Conservation (phyloP, 2,113 vertebrate species). For the Bos indicus region DNA sequence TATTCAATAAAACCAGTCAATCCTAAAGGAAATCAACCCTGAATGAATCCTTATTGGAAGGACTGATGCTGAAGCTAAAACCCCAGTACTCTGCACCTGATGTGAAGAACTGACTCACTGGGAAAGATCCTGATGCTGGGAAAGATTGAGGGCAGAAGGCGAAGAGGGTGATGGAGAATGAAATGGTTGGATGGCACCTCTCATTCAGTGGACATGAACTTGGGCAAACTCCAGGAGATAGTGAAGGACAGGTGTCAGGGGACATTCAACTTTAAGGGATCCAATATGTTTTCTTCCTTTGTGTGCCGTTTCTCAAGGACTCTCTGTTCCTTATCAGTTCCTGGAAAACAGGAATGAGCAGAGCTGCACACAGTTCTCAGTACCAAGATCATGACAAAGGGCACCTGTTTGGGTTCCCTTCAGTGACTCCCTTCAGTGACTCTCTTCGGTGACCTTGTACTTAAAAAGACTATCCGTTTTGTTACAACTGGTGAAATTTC, state of each 20-base stretch:
- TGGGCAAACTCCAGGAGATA: not conserved
- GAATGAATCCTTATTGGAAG: not conserved
- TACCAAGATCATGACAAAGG: too few species aligned
- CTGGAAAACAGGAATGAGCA: too few species aligned
- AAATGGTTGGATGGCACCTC: not conserved
- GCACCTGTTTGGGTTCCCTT: too few species aligned
- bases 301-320: too few species aligned
- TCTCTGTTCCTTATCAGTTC: too few species aligned
- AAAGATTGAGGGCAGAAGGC: not conserved
- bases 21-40: not conserved
- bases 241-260: not conserved
- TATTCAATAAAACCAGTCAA: not conserved
- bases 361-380: too few species aligned
- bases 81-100: not conserved
- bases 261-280: too few species aligned
- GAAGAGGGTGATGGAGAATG: not conserved
- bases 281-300: too few species aligned
- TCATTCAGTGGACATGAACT: not conserved
- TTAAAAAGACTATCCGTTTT: too few species aligned
- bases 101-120: not conserved
- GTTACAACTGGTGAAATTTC: too few species aligned
- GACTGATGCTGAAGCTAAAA: not conserved
- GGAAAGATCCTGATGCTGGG: not conserved
- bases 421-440: too few species aligned
- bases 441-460: too few species aligned